Evolutionary conservation across 1,140 invertebrate genomes (phyloP), one percentile per base, ranked within the genome.

Genomic region (Pseudomyrmex pallidus): DNA sequence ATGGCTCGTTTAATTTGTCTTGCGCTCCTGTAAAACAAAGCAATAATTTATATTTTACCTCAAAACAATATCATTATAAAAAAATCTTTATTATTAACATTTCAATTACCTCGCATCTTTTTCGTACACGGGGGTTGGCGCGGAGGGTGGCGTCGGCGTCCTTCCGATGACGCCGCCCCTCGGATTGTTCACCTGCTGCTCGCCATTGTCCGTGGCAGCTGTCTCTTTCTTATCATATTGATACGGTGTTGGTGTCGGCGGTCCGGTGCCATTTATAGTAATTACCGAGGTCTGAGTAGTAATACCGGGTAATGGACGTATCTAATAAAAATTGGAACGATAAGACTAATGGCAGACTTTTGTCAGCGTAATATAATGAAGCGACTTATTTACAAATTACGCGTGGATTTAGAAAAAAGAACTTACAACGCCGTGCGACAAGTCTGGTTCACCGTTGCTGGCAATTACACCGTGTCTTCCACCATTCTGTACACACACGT

Each of bases 1-100:
- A 99, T 96, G 0, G 97, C 97, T 46, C 95, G 94, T 87, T 96
- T 96, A 62, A 98, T 97, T 76, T 89, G 91, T 52, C 86, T 70
- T n/a, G 82, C 83, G 20, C 88, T 90, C 73, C 92, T 93, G 8
- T 10, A 44, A 22, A 9, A 4, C 20, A 64, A 52, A 44, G 3
- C 12, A 15, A 77, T n/a, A 50, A n/a, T 61, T 20, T 25, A 59
- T 57, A 68, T 1, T 48, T 66, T 66, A 12, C 13, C 13, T 12
- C 50, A 3, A 13, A 13, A 50, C 25, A 50, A 74, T 63, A 17
- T 20, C 17, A 8, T 56, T 5, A 17, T 62, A 35, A 48, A 35
- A 48, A 25, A 63, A n/a, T 48, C 17, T 50, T 17, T 46, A 62
- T 9, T 56, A 2, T 74, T 59, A 72, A 22, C n/a, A 50, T 15